phyloP scores from a whole-genome alignment of 2,113 vertebrate genomes.

The Alaudala cheleensis region DNA sequence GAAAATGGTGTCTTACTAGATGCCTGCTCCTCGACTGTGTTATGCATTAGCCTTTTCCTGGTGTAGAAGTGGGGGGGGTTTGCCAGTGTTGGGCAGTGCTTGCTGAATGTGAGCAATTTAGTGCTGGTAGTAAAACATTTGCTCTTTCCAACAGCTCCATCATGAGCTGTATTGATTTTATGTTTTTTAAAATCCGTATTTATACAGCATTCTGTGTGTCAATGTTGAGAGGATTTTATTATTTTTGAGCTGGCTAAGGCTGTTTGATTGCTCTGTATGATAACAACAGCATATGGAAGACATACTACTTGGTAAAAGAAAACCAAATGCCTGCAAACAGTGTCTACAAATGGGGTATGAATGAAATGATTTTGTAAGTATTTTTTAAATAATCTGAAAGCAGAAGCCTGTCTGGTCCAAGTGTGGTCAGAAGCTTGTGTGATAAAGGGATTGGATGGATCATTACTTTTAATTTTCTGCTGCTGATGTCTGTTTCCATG shows the following conservation, averaged over 20 bases:
- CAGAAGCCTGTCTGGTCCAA: neutral
- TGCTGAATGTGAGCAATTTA: neutral
- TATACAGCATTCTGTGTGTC: neutral
- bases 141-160: neutral
- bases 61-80: neutral
- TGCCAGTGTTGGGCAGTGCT: neutral
- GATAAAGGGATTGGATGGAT: neutral
- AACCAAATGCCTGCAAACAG: neutral
- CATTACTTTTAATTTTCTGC: neutral
- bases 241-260: neutral
- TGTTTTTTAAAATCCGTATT: neutral
- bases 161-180: neutral
- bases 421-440: neutral
- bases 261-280: neutral
- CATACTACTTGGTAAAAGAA: neutral
- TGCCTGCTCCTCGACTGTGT: neutral
- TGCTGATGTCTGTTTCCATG: neutral
- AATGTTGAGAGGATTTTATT: neutral
- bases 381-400: neutral
- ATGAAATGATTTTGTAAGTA: neutral
- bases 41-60: neutral
- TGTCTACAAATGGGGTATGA: neutral
- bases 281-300: neutral
- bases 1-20: conserved; percentile 37
- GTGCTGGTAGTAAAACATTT: neutral